Evolutionary conservation across 2,113 vertebrate species (phyloP).

Genomic region (Crotalus tigris): DNA sequence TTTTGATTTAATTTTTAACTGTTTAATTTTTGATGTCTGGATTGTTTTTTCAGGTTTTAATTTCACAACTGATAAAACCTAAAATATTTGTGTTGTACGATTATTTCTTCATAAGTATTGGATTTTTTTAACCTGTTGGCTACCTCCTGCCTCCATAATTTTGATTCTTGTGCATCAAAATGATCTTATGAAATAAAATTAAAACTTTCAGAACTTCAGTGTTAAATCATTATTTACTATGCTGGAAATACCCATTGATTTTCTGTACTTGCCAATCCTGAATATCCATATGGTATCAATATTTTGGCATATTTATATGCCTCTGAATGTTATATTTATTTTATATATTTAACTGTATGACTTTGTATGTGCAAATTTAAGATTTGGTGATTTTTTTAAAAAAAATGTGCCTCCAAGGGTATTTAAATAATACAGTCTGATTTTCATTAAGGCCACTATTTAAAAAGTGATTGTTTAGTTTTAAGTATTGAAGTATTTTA

Average conservation of each 20-base stretch:
- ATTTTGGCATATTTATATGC: neutral
- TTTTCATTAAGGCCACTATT: neutral
- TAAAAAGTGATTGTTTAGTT: neutral
- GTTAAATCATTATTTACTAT: neutral
- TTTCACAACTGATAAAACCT: neutral
- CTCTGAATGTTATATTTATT: neutral
- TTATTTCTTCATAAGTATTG: neutral
- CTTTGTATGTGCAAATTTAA: neutral
- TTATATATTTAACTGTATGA: neutral
- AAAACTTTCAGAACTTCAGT: neutral
- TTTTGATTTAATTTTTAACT: neutral
- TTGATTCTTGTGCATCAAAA: neutral
- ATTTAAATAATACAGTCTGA: neutral
- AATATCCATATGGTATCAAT: neutral
- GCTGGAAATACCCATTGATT: neutral
- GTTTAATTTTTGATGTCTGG: neutral
- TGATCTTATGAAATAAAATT: neutral
- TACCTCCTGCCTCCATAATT: neutral
- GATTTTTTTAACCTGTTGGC: neutral
- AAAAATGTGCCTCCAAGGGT: neutral
- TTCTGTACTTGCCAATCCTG: neutral
- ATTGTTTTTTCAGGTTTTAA: neutral
- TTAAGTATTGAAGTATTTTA: constrained; percentile 19
- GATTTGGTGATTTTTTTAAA: neutral
- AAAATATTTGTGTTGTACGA: neutral